Evolutionary conservation across 1,140 invertebrate genomes (phyloP), one percentile per base, ranked within the genome.

Genomic region (Neotoxoptera formosana): DNA sequence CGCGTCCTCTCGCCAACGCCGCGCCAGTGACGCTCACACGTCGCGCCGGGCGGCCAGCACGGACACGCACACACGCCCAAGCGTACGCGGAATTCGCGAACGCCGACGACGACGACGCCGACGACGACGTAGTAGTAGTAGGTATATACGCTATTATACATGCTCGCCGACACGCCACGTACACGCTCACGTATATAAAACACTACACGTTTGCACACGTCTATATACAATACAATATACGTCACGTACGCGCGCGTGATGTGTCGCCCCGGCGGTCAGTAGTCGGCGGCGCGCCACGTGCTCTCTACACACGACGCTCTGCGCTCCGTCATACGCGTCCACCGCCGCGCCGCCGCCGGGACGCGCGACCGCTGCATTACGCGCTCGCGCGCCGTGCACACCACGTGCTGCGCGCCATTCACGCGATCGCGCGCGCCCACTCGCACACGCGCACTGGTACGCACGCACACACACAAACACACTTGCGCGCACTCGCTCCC

Each of bases 251-350:
- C 7, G n/a, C n/a, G 47, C 56, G 88, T 56, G 34, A 51, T 56
- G n/a, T 90, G 88, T 60, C 88, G 51, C 53, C 23, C 34, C 34
- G 89, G 51, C 89, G 56, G 89, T 90, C 89, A 90, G 89, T 90
- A 90, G 89, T 90, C 89, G 89, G 89, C 89, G 89, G 89, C 53
- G 56, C 89, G 89, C 89, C 89, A 67, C 89, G 89, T 90, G 89
- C 89, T 90, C 53, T 90, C 89, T 48, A 90, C 53, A 60, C 53
- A 67, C 89, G 89, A 53, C 88, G 88, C 88, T 36, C 47, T 30
- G 83, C 83, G 36, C 48, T 84, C 84, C 84, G 84, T 25, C 25
- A 25, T 47, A 47, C 41, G 45, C 45, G 36, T 41, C 36, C 83
- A 23, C 36, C 36, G 36, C 83, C 23, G 9, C 41, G 36, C 36